Percentiles rank a stretch among this genome's conserved stretches.
Conservation (phyloP, 2,888 invertebrate species). For the Stegophylla sp. region DNA sequence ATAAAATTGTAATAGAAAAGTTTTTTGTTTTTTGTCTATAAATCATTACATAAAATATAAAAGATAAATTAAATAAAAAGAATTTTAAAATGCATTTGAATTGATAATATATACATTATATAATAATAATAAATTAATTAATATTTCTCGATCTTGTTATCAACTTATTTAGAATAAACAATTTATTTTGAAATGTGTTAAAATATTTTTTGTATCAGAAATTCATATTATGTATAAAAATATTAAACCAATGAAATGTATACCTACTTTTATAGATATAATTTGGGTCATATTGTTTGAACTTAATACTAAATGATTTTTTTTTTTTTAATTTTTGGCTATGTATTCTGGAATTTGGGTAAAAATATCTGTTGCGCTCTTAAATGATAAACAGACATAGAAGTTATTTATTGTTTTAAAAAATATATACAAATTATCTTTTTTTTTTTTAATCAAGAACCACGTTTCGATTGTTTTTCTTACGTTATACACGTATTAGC, state of each 20-base stretch:
- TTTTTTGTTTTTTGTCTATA: no score
- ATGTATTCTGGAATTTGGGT: not conserved
- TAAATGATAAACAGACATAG: not conserved
- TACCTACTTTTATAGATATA: not conserved
- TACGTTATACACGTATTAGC: constrained; percentile 7
- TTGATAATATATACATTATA: no score
- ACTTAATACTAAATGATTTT: not conserved
- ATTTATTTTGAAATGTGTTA: not conserved
- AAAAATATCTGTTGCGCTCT: constrained; percentile 1
- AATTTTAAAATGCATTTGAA: no score
- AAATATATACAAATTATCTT: not conserved
- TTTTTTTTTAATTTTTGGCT: not conserved
- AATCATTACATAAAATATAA: no score
- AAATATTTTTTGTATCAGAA: not conserved
- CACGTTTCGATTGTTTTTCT: constrained; percentile 16
- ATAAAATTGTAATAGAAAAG: no score
- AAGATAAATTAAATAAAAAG: no score
- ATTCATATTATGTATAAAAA: not conserved
- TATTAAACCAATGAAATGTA: not conserved
- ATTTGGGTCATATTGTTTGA: constrained; percentile 25
- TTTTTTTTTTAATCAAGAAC: not conserved
- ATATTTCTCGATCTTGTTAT: no score
- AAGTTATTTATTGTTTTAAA: not conserved
- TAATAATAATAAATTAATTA: no score
- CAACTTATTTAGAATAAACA: no score